A percentile compares a stretch with the other conserved stretches of the same genome.
phyloP scores from a whole-genome alignment of 2,888 invertebrate species.

The Scelioninae gen. 1 region DNA sequence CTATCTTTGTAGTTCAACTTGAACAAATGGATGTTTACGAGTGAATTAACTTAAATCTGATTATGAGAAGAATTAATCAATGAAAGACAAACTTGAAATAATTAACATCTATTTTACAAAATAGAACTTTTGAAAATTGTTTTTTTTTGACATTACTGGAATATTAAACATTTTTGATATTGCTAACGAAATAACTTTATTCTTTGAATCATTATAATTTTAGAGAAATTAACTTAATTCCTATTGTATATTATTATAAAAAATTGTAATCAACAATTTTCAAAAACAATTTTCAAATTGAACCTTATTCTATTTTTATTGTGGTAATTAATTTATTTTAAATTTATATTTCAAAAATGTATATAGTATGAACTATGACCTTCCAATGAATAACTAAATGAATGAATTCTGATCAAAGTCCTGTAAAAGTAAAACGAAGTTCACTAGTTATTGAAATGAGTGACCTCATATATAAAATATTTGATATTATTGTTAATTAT shows the following conservation, averaged over 20 bases:
- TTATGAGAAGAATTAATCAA: not conserved
- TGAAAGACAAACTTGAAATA: not conserved
- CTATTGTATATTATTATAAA: too few relatives aligned
- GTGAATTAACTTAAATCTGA: not conserved
- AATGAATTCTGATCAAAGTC: conserved; percentile 36
- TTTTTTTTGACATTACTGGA: too few relatives aligned
- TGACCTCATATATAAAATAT: conserved; percentile 4
- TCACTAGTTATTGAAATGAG: conserved; percentile 13
- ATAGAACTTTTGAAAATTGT: not conserved
- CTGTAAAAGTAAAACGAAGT: conserved; percentile 28
- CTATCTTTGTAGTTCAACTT: not conserved
- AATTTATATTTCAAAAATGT: not conserved
- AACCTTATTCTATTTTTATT: too few relatives aligned
- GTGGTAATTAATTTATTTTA: too few relatives aligned
- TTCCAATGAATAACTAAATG: conserved; percentile 19
- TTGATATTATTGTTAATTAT: not conserved
- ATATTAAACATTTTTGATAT: too few relatives aligned
- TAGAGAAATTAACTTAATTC: too few relatives aligned
- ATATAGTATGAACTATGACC: conserved; percentile 20
- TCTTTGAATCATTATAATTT: too few relatives aligned
- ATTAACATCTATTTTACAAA: not conserved
- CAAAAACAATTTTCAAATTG: too few relatives aligned
- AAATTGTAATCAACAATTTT: too few relatives aligned
- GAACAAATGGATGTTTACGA: not conserved
- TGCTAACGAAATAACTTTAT: too few relatives aligned